phyloP scores from a whole-genome alignment of 2,888 invertebrate species.

The Synergus umbraculus region DNA sequence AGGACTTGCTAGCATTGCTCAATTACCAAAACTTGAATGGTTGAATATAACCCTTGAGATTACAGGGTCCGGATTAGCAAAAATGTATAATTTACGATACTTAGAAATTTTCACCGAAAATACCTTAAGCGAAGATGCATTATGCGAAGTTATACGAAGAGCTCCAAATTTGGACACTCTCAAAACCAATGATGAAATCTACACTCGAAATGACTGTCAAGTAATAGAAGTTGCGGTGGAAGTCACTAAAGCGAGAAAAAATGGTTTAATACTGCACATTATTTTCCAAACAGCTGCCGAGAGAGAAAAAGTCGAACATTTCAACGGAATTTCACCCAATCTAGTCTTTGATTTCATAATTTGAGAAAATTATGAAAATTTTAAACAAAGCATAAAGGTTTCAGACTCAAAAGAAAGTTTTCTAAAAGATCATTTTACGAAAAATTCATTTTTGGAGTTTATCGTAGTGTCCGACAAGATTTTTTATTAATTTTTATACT shows the following conservation, averaged over 20 bases:
- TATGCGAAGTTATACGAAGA: conserved; percentile 3
- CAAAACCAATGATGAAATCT: conserved; percentile 25
- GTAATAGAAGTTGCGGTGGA: conserved; percentile 25
- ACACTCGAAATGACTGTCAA: conserved; percentile 25
- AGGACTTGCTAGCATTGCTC: conserved; percentile 20
- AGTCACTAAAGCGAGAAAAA: conserved; percentile 18
- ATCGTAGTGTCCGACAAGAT: background rate
- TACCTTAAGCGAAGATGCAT: conserved; percentile 10
- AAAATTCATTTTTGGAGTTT: background rate
- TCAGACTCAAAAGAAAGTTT: background rate
- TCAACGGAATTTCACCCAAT: conserved; percentile 14
- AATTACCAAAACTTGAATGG: conserved; percentile 28
- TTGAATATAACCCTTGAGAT: conserved; percentile 8
- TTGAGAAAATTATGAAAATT: background rate
- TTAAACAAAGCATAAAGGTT: background rate
- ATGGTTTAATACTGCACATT: conserved; percentile 7
- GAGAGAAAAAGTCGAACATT: conserved; percentile 16
- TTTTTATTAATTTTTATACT: background rate
- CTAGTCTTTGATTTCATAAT: conserved; percentile 1
- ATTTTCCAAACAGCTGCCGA: conserved; percentile 17
- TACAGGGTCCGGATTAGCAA: conserved; percentile 19
- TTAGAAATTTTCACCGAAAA: conserved; percentile 12
- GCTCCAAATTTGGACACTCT: conserved; percentile 15
- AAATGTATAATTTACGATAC: conserved; percentile 8
- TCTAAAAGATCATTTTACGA: background rate